phyloP scores from a whole-genome alignment of 2,797 vertebrate genomes.

The Sebastes matsubarae region DNA sequence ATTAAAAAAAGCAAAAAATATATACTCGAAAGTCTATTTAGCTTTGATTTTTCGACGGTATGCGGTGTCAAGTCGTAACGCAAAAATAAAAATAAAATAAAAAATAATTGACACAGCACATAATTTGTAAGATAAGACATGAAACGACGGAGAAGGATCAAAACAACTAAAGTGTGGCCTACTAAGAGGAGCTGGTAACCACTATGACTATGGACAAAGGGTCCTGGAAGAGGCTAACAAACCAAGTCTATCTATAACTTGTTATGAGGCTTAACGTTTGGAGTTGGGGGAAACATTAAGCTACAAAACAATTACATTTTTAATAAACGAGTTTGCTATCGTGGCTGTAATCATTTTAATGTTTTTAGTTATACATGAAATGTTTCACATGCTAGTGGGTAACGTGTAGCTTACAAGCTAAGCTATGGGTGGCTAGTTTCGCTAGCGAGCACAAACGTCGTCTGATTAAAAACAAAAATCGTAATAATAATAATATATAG shows the following conservation, averaged over 20 bases:
- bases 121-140: background rate
- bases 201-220: conserved; percentile 80
- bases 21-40: background rate
- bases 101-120: background rate
- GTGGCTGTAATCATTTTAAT: background rate
- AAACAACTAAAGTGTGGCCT: conserved; percentile 77
- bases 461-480: background rate
- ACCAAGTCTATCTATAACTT: conserved; percentile 46
- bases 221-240: conserved; percentile 65
- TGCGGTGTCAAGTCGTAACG: background rate
- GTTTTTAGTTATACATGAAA: background rate
- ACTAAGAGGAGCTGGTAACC: conserved; percentile 52
- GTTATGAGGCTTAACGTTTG: conserved; percentile 28
- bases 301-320: fast-evolving
- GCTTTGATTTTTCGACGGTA: background rate
- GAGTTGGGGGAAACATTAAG: background rate
- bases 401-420: conserved; percentile 62
- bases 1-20: background rate
- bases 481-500: background rate
- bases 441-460: conserved; percentile 53
- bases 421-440: conserved; percentile 78
- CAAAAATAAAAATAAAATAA: background rate
- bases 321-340: fast-evolving
- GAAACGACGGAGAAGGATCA: conserved; percentile 43
- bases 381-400: background rate